Base-by-base conservation (phyloP, 2,113 vertebrate genomes). In the Pterocles orientalis region DNA sequence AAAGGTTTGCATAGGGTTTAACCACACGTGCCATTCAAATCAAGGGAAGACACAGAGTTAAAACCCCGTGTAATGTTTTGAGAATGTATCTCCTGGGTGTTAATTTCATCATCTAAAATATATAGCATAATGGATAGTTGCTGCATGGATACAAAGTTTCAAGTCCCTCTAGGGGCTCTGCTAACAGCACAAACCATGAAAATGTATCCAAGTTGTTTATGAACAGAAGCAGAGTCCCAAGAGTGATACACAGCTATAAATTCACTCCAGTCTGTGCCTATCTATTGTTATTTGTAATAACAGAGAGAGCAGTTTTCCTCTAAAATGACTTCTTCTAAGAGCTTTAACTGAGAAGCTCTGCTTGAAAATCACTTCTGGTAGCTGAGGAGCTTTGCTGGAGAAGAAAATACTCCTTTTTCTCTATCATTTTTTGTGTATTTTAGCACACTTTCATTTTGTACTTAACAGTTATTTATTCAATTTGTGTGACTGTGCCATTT, bases 31-130 rank as follows among this genome's bases (percentile, higher is more conserved):
- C 78, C 51, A 20, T 86, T 95, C 92, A 95, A 91, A 96, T 60
- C 56, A 61, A 85, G 61, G 91, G 88, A 45, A 94, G 90, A 53
- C 82, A 82, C 17, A 24, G 77, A 95, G 45, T 94, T 95, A 93
- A 95, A 94, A 73, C 84, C 69, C 87, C 87, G 33, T 95, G 91
- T 89, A 92, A 91, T 82, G 76, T 82, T 92, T 90, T 86, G 79
- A 90, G 94, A 96, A 94, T 96, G 48, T 81, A 54, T 95, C 92
- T 94, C 95, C 68, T 94, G 96, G 94, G 92, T 91, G 84, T 90
- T 95, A 94, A 97, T 96, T 96, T 96, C 94, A 89, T 97, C 62
- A 80, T 92, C 91, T 96, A 93, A 97, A 95, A 97, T 86, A 96
- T 85, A 96, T 92, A 96, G 66, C 70, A 85, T 97, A 97, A 97